Evolutionary conservation across 2,797 vertebrate species (phyloP).

Genomic region (Sternotherus odoratus): DNA sequence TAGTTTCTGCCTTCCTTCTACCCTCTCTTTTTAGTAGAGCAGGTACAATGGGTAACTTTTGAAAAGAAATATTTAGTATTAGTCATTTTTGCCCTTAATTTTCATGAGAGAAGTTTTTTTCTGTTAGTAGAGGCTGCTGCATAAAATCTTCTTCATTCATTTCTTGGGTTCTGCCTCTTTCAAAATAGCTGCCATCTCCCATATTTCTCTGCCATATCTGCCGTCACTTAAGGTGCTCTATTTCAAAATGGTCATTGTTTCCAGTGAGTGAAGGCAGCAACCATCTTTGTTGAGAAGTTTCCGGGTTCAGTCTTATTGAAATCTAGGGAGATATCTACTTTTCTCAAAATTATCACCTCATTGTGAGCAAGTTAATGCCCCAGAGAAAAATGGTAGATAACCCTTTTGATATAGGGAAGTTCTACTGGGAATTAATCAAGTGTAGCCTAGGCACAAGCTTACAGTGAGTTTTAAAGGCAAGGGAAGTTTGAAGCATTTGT

Average conservation of each 20-base stretch:
- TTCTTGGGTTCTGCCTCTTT: background rate
- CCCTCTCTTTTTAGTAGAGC: background rate
- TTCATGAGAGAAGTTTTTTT: background rate
- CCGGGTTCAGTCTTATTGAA: background rate
- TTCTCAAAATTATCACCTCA: background rate
- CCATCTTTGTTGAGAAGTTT: background rate
- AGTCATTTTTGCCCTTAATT: background rate
- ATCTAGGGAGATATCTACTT: background rate
- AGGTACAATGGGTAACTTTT: background rate
- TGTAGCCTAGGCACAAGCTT: background rate
- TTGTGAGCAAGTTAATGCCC: background rate
- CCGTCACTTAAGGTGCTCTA: background rate
- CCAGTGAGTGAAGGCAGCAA: background rate
- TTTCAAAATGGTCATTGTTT: background rate
- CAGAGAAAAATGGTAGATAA: background rate
- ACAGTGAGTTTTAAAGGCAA: background rate
- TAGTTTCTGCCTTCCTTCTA: background rate
- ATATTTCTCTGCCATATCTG: background rate
- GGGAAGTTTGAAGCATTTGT: background rate
- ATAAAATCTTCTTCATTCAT: background rate
- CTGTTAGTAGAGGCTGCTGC: background rate
- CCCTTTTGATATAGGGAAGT: background rate
- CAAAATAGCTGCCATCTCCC: background rate
- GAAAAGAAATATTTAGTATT: background rate
- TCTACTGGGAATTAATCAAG: background rate